Conservation (phyloP, 2,888 invertebrate genomes). For the Muscina levida region DNA sequence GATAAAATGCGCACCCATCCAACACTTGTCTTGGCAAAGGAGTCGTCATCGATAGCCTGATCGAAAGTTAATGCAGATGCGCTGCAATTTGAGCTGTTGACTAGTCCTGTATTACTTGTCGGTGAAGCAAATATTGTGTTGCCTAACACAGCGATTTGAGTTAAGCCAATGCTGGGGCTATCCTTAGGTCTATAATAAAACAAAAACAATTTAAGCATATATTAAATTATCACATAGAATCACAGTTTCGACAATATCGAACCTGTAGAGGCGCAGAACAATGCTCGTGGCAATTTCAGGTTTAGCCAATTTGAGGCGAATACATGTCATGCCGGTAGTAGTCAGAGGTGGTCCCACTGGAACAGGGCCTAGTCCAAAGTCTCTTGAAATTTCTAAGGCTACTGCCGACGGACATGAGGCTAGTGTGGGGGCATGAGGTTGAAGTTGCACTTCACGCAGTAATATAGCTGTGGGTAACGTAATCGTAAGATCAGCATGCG, state of each 20-base stretch:
- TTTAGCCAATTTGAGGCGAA: conserved; percentile 89
- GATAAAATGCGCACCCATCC: conserved; percentile 92
- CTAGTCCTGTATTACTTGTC: conserved; percentile 61
- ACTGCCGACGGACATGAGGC: conserved; percentile 94
- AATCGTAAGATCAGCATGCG: conserved; percentile 92
- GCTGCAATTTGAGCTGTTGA: conserved; percentile 52
- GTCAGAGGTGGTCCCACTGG: conserved; percentile 92
- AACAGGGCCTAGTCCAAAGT: conserved; percentile 87
- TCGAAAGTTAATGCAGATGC: conserved; percentile 57
- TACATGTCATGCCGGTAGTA: conserved; percentile 93
- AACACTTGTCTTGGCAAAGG: conserved; percentile 83
- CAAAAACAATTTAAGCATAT: not conserved
- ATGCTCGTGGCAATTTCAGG: conserved; percentile 93
- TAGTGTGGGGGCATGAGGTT: conserved; percentile 91
- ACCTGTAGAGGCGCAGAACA: conserved; percentile 82
- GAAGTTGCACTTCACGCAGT: conserved; percentile 92
- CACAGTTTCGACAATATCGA: conserved; percentile 28
- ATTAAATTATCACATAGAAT: not conserved
- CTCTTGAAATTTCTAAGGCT: conserved; percentile 90
- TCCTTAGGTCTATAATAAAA: conserved; percentile 86
- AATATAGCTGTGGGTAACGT: conserved; percentile 93
- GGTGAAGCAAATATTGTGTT: conserved; percentile 90
- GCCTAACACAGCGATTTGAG: conserved; percentile 92
- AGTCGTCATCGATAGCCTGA: conserved; percentile 75
- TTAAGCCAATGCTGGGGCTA: conserved; percentile 92